Evolutionary conservation across 2,797 vertebrate species (phyloP), one percentile per base, ranked within the genome.

Genomic region (Chelon auratus): DNA sequence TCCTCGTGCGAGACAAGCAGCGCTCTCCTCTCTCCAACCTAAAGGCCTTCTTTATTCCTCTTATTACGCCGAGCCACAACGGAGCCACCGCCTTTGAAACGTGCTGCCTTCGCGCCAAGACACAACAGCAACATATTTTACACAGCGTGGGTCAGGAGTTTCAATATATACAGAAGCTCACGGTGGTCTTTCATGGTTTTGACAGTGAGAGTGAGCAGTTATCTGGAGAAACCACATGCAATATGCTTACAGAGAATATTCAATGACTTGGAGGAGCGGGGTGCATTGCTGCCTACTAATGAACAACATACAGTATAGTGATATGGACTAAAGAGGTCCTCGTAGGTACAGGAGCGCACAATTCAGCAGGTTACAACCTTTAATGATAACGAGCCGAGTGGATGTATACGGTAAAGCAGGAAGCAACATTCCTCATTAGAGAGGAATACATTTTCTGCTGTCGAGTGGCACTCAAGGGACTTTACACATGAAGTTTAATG

Each of bases 231-330:
- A 61, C 45, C 30, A 57, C 68, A 71, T 71, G 77, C 64, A 75
- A 76, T 72, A 76, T 63, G 55, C 83, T 83, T 68, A 71, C 37
- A 68, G 80, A 63, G 73, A 70, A 84, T 80, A 87, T 72, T 77
- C 26, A 81, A 75, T 80, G 67, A 50, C 37, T 0, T 2, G 60
- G 26, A 42, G 54, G 62, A 55, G 58, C 22, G 6, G 9, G 42
- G 78, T 36, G 59, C 53, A 53, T 0, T 18, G 48, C 58, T 51
- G 62, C 52, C 37, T 1, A 9, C 62, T 84, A 87, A 87, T 82
- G 77, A 89, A 80, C 43, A 20, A 53, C 40, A 37, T 3, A 51
- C 48, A 67, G 68, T 10, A 8, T 1, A 15, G 5, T 4, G 68
- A 68, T 72, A 33, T 8, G 45, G 73, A 80, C 47, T 48, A 62